Percentiles rank a stretch among this genome's conserved stretches.
phyloP scores from a whole-genome alignment of 2,797 vertebrate genomes.

The Anabas testudineus region DNA sequence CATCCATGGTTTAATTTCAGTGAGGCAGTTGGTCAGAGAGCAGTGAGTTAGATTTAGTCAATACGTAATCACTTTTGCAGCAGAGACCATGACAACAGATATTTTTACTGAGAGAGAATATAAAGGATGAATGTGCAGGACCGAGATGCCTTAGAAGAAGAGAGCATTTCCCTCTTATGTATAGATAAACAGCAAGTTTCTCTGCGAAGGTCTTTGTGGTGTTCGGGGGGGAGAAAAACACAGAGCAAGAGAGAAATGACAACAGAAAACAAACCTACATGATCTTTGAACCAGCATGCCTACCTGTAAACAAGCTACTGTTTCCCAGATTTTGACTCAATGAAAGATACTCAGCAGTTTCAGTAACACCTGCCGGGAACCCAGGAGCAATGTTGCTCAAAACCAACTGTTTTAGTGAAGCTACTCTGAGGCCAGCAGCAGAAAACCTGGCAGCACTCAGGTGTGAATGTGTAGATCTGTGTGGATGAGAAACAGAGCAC shows the following conservation, averaged over 20 bases:
- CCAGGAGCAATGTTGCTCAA: slow-evolving; percentile 11
- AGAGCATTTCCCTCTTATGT: no score
- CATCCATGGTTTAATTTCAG: slow-evolving; percentile 24
- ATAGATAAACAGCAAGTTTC: neutral
- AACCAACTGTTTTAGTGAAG: slow-evolving; percentile 13
- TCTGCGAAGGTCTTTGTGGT: neutral
- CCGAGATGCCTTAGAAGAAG: neutral
- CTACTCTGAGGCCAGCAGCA: slow-evolving; percentile 11
- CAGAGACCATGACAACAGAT: neutral
- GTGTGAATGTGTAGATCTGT: slow-evolving; percentile 27
- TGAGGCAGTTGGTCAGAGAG: slow-evolving; percentile 28
- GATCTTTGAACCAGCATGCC: slow-evolving; percentile 1
- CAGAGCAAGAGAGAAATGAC: neutral
- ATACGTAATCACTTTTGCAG: neutral
- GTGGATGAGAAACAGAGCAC: slow-evolving; percentile 22
- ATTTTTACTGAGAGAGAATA: neutral
- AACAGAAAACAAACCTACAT: neutral
- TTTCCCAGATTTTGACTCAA: neutral
- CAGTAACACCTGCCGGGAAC: slow-evolving; percentile 6
- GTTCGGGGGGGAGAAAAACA: neutral
- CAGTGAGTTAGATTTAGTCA: slow-evolving; percentile 3
- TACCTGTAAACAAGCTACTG: neutral
- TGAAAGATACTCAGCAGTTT: neutral
- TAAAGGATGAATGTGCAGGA: neutral
- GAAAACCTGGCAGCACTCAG: slow-evolving; percentile 39